A percentile compares a stretch with the other conserved stretches of the same genome.
Evolutionary conservation across 2,113 vertebrate species (phyloP).

Genomic region (Ciconia stormi): DNA sequence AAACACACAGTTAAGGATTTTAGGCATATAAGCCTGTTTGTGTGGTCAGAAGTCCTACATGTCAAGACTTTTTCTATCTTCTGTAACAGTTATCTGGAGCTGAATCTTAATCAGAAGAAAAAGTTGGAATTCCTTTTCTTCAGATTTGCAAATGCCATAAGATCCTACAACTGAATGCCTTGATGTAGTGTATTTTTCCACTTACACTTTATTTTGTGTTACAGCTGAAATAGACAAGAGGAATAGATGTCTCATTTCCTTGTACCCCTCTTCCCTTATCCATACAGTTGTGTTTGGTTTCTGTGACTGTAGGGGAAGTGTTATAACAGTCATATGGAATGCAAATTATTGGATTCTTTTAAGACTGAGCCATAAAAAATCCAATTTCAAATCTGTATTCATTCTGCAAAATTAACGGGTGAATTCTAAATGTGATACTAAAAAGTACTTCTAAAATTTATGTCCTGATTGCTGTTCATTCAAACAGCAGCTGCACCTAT

Average conservation of each 20-base stretch:
- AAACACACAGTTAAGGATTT: not conserved
- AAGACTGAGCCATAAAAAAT: not conserved
- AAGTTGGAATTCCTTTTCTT: not conserved
- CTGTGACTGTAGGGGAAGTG: not conserved
- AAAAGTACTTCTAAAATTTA: not conserved
- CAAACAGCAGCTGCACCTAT: not conserved
- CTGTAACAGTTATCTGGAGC: not conserved
- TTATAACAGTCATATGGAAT: not conserved
- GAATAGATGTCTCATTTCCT: not conserved
- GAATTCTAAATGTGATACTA: not conserved
- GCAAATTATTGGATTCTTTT: not conserved
- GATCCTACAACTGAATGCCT: not conserved
- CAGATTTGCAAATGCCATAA: not conserved
- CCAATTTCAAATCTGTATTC: not conserved
- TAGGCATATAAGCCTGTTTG: not conserved
- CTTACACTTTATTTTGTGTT: not conserved
- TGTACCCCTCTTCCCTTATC: not conserved
- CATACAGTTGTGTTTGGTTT: not conserved
- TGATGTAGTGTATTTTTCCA: not conserved
- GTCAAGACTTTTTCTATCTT: not conserved
- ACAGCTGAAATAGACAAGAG: not conserved
- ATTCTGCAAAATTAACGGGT: not conserved
- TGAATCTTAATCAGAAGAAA: not conserved
- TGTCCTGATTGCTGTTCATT: not conserved
- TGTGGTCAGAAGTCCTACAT: not conserved